Evolutionary conservation across 2,113 vertebrate species (phyloP), one percentile per base, ranked within the genome.

Genomic region (Scomber scombrus): DNA sequence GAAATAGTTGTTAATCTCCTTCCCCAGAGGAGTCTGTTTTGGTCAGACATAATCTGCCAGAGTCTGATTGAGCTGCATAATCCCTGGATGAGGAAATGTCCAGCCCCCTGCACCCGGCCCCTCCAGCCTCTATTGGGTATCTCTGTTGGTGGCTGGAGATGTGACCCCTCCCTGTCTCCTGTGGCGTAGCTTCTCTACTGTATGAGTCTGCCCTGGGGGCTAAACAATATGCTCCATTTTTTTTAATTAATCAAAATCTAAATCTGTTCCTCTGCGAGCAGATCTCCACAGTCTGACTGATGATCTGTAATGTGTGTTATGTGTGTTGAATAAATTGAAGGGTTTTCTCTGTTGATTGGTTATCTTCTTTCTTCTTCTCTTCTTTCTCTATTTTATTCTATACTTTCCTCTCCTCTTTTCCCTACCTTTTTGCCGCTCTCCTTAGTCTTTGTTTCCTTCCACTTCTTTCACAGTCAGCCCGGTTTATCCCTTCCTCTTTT

Each of bases 181-280:
- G n/a, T 73, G 72, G 91, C 93, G 87, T 93, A 91, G 93, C 92
- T 93, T 93, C 89, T 91, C 84, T 88, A 89, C 91, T 92, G 93
- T 93, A 90, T 79, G 95, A 95, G 94, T 95, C 94, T 95, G 94
- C 93, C 95, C 94, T 85, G 66, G 78, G 93, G 95, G 94, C 82
- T 85, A 78, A 85, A 82, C 95, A 95, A 95, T 95, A 95, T 95
- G 94, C 81, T 72, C 73, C 82, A 73, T 88, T 88, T 91, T 80
- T 75, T 73, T 82, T 93, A 93, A 94, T 95, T 94, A 93, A 88
- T 84, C 80, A 67, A 80, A 93, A 86, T 56, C 65, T 77, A 67
- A 75, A 78, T 84, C 65, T 81, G 40, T 78, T 61, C 84, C 46
- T 83, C 21, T 78, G 69, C 63, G 57, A 13, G 26, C 62, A 71